Evolutionary conservation across 2,113 vertebrate species (phyloP).

Genomic region (Thalassoma bifasciatum): DNA sequence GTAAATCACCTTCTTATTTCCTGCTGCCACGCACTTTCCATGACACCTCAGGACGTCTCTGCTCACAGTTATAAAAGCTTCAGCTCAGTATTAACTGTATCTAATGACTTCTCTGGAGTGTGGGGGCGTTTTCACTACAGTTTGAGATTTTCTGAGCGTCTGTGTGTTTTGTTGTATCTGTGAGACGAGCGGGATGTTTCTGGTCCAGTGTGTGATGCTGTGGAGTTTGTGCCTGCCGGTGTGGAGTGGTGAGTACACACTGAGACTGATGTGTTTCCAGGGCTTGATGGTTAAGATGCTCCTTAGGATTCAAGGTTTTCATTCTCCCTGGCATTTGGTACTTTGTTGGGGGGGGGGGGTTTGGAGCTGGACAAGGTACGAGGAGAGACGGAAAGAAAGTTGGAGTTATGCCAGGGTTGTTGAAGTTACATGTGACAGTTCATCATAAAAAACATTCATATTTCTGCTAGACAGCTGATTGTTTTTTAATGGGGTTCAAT

Average conservation of each 20-base stretch:
- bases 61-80: slow-evolving; percentile 42
- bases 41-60: slow-evolving; percentile 13
- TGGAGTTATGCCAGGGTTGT: too few relatives aligned
- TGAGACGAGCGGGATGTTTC: slow-evolving; percentile 43
- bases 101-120: slow-evolving; percentile 17
- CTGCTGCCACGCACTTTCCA: slow-evolving; percentile 60
- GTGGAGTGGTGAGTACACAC: slow-evolving; percentile 53
- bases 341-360: too few relatives aligned
- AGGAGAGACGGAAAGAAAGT: too few relatives aligned
- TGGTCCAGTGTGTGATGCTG: slow-evolving; percentile 27
- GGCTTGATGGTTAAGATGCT: too few relatives aligned
- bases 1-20: slow-evolving; percentile 57
- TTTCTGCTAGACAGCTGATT: neutral
- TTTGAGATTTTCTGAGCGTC: neutral
- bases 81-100: slow-evolving; percentile 41
- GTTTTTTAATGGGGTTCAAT: neutral
- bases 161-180: neutral
- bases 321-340: too few relatives aligned
- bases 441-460: too few relatives aligned
- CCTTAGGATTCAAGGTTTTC: too few relatives aligned
- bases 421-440: too few relatives aligned
- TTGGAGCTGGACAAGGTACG: too few relatives aligned
- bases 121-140: neutral
- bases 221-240: slow-evolving; percentile 30
- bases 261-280: too few relatives aligned